Base-by-base conservation (phyloP, 2,113 vertebrate species). In the Leptobrachium leishanense region DNA sequence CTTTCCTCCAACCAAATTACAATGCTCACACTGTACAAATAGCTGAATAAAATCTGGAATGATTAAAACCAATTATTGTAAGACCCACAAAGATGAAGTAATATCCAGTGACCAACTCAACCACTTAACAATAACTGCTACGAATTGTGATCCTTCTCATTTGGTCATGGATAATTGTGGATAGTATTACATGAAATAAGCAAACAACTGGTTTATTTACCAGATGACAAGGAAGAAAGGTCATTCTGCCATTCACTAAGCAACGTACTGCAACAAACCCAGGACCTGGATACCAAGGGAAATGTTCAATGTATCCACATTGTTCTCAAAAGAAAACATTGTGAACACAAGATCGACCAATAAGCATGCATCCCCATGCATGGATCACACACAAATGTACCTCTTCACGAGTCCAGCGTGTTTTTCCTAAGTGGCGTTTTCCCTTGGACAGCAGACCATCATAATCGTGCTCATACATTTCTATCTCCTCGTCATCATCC, bases 371-470 rank as follows among this genome's bases (percentile, higher is more conserved):
- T 57, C 77, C 20, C 5, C 42, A 68, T 5, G 10, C 3, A 46
- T 62, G 7, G 4, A 12, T 1, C 2, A 31, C 59, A 40, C 11
- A 54, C 2, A 59, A 82, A 83, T 88, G 20, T 94, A 98, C 98
- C 95, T 99, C 98, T 89, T 99, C 97, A 0, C 98, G 93, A 2
- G 97, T 99, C 97, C 98, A 99, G 81, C 98, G 94, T 65, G 96
- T 99, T 93, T 99, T 99, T 64, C 98, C 97, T 44, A 98, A 91
- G 87, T 99, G 95, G 13, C 98, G 94, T 88, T 98, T 98, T 85
- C 95, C 95, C 86, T 98, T 99, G 82, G 94, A 91, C 83, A 97
- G 82, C 6, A 97, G 89, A 54, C 97, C 95, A 63, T 99, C 98
- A 2, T 99, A 99, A 86, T 99, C 98, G 0, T 99, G 97, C 83